Base-by-base conservation (phyloP, 2,113 vertebrate species). In the Emydocephalus ijimae region DNA sequence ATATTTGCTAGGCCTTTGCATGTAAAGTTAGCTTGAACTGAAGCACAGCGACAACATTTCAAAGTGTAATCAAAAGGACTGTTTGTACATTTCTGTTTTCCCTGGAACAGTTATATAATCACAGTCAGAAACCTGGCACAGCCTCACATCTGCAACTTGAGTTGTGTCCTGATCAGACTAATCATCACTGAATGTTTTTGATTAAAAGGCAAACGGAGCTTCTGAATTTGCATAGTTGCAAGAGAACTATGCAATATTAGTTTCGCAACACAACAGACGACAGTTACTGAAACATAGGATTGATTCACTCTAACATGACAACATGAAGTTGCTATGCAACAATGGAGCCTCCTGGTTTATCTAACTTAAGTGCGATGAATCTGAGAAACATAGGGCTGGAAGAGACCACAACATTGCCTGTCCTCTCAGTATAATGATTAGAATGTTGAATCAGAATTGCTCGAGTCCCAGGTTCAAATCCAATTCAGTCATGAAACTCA, bases 11-110 rank as follows among this genome's bases (percentile, higher is more conserved):
- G 96, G 95, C 95, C 91, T 92, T 92, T 94, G 95, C 94, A 95
- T 94, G 95, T 92, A 94, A 94, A 95, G 96, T 93, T 95, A 96
- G 93, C 94, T 96, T 93, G 94, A 96, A 95, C 91, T 96, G 92
- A 95, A 96, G 95, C 94, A 92, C 89, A 85, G 92, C 43, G 74
- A 92, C 93, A 96, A 92, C 94, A 95, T 93, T 93, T 87, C 90
- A 89, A 93, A 93, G 93, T 90, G 92, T 96, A 95, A 96, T 95
- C 91, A 91, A 96, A 90, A 93, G 94, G 93, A 93, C 94, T 96
- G 92, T 95, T 96, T 95, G 96, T 95, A 95, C 92, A 1, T 95
- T 94, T 95, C 74, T 94, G 92, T 95, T 95, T 86, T 89, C 92
- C 91, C 94, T 0, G 29, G 96, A 96, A 96, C 95, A 93, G 93